Evolutionary conservation across 92 coral and sea anemone species (phyloP).

Genomic region (Epizoanthus fatuus): DNA sequence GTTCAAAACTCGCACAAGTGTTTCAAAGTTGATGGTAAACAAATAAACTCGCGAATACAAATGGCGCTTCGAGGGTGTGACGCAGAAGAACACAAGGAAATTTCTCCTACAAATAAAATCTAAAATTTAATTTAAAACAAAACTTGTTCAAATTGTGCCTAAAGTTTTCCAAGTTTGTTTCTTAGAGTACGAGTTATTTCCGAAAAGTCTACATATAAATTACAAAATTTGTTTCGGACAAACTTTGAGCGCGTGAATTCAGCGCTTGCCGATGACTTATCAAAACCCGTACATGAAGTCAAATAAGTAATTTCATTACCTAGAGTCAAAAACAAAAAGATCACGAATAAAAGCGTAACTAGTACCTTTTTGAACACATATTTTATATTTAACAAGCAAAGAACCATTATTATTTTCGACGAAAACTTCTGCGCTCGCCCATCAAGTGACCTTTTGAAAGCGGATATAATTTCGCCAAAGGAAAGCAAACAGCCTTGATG

Average conservation of each 20-base stretch:
- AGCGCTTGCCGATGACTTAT: constrained; percentile 7
- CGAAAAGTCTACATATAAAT: neutral
- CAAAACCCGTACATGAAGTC: constrained; percentile 13
- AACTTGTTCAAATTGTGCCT: neutral
- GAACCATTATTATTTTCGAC: neutral
- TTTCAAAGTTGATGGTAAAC: constrained; percentile 37
- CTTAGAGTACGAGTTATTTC: neutral
- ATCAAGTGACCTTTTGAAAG: constrained; percentile 71
- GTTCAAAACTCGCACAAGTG: neutral
- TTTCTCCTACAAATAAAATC: neutral
- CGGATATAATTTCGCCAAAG: constrained; percentile 63
- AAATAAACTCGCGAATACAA: constrained; percentile 29
- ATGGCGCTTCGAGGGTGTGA: constrained; percentile 51
- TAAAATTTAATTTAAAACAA: neutral
- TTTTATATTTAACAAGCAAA: neutral
- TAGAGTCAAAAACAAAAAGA: neutral
- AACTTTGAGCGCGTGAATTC: constrained; percentile 17
- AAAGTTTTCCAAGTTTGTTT: neutral
- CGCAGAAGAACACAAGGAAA: constrained; percentile 16
- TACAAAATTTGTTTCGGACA: neutral
- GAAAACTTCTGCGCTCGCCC: neutral
- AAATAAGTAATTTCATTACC: neutral
- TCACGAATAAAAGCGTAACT: neutral
- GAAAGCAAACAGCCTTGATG: constrained; percentile 55
- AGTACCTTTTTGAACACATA: neutral